Conservation (phyloP, 2,113 vertebrate genomes). For the Megaptera novaeangliae region DNA sequence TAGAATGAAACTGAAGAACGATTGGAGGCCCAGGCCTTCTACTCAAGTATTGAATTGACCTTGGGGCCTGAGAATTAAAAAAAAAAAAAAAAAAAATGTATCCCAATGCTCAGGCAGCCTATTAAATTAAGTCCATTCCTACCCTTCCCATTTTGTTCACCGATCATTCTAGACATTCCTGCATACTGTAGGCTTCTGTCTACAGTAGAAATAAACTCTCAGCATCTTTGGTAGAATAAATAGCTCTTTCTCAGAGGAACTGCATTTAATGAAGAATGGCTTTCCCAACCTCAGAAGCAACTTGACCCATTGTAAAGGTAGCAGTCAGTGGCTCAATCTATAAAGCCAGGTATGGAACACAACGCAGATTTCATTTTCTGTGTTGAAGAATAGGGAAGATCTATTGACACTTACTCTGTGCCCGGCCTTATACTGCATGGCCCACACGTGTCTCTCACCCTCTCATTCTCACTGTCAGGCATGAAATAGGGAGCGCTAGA, state of each 20-base stretch:
- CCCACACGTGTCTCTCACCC: rapidly evolving
- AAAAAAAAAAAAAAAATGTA: neutral
- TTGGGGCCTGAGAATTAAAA: neutral
- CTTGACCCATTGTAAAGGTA: neutral
- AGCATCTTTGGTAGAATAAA: neutral
- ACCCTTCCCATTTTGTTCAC: neutral
- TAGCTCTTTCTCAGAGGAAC: neutral
- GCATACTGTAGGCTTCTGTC: neutral
- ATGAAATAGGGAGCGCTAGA: no score
- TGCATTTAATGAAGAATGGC: neutral
- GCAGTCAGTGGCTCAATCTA: neutral
- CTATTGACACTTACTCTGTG: rapidly evolving
- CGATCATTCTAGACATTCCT: neutral
- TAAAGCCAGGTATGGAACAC: neutral
- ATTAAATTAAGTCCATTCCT: neutral
- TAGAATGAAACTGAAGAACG: neutral
- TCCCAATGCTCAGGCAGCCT: neutral
- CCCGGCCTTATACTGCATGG: no score
- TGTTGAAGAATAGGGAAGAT: neutral
- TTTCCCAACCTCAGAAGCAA: neutral
- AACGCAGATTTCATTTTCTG: neutral
- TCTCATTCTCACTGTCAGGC: neutral
- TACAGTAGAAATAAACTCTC: neutral
- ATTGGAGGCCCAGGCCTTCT: neutral
- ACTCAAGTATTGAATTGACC: neutral